These are phyloP conservation scores for Agrotis ipsilon DNA, from an alignment of 2,888 invertebrate species.

Conservation along the genomic window DNA sequence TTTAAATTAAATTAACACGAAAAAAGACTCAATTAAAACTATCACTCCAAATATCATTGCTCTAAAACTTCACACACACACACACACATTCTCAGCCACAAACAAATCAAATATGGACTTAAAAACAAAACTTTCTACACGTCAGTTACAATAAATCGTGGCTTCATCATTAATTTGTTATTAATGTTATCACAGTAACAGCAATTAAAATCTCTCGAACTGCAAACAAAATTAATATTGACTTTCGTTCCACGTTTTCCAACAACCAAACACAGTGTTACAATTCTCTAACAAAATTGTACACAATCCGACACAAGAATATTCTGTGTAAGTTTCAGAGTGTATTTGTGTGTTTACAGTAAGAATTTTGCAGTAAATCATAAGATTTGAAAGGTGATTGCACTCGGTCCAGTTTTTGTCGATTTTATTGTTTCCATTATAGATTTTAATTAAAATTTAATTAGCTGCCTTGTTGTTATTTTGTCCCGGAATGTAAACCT, in stretches of 20 bases:
- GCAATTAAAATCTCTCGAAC: conserved; percentile 79
- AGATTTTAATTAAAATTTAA: conserved; percentile 77
- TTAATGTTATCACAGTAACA: conserved; percentile 79
- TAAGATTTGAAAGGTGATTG: conserved; percentile 80
- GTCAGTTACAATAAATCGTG: conserved; percentile 73
- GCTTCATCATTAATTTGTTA: conserved; percentile 76
- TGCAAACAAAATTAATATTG: conserved; percentile 81
- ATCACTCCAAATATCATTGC: conserved; percentile 19
- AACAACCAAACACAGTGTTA: conserved; percentile 34
- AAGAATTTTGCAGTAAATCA: conserved; percentile 76
- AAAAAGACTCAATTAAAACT: conserved; percentile 7
- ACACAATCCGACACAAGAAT: conserved; percentile 27
- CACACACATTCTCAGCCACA: conserved; percentile 15
- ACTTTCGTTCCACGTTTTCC: conserved; percentile 70
- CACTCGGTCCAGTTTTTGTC: conserved; percentile 74
- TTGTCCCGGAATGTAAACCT: conserved; percentile 16
- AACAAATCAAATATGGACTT: conserved; percentile 29
- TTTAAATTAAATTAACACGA: neutral
- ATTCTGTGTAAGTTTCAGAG: conserved; percentile 46
- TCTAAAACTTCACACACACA: no score
- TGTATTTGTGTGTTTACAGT: conserved; percentile 60
- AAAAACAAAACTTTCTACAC: conserved; percentile 74
- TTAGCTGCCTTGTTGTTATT: conserved; percentile 58
- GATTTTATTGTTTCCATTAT: conserved; percentile 77
- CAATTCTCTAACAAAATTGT: conserved; percentile 10